These are phyloP conservation scores for Catocala nupta DNA, from an alignment of 2,888 invertebrate species.

Conservation along the genomic window DNA sequence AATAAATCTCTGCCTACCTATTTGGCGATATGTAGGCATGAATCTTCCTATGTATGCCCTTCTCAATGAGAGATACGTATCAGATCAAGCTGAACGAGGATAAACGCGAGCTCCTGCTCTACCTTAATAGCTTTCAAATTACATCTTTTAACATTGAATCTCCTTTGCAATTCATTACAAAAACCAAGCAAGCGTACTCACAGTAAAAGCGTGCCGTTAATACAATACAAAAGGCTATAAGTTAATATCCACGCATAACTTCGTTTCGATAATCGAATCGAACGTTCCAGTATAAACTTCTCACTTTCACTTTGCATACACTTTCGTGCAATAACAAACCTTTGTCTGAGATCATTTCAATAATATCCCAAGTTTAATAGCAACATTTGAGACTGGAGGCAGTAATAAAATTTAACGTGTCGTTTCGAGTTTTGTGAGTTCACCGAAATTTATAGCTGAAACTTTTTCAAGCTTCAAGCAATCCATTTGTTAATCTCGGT, in stretches of 20 bases:
- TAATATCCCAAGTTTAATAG: slow-evolving; percentile 82
- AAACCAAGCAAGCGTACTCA: too few species aligned
- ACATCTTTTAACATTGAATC: background rate
- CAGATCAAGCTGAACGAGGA: too few species aligned
- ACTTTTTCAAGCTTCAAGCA: slow-evolving; percentile 78
- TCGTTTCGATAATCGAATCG: slow-evolving; percentile 38
- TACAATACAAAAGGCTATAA: slow-evolving; percentile 37
- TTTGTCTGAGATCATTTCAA: slow-evolving; percentile 81
- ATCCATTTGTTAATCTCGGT: slow-evolving; percentile 77
- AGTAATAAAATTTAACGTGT: slow-evolving; percentile 83
- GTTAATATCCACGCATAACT: slow-evolving; percentile 43
- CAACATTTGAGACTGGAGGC: slow-evolving; percentile 68
- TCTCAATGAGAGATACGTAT: too few species aligned
- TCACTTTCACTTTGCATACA: slow-evolving; percentile 63
- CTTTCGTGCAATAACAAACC: slow-evolving; percentile 64
- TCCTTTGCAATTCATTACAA: background rate
- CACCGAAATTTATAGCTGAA: slow-evolving; percentile 74
- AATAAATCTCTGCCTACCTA: too few species aligned
- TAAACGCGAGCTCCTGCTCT: too few species aligned
- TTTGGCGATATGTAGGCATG: too few species aligned
- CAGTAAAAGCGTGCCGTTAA: too few species aligned
- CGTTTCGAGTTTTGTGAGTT: slow-evolving; percentile 77
- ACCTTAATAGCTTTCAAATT: too few species aligned
- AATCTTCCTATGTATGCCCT: too few species aligned
- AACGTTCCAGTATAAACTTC: slow-evolving; percentile 59